Evolutionary conservation across 2,888 invertebrate species (phyloP), one percentile per base, ranked within the genome.

Genomic region (Tipula lateralis): DNA sequence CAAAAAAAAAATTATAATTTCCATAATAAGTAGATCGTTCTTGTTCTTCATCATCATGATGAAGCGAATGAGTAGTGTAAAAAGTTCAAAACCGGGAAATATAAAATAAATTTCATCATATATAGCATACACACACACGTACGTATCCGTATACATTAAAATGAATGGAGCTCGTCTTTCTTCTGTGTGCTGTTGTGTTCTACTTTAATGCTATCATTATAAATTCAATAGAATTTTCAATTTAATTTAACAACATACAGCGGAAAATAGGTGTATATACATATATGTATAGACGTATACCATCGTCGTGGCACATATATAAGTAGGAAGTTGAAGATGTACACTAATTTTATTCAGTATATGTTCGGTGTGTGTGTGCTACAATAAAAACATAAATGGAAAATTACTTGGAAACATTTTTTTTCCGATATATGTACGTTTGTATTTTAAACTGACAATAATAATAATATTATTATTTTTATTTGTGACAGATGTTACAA

Each of bases 151-250:
- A 66, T 66, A 66, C 44, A 44, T 66, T 66, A 66, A 66, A 66
- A 66, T 66, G 9, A 66, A 24, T 24, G 66, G 3, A 66, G 24
- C 66, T 66, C 9, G 66, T 66, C 66, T 66, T 66, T 24, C 24
- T 66, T 24, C 66, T 24, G 24, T 39, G 39, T 24, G 4, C 24
- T 66, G 24, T 24, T 66, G 24, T 66, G 66, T 66, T 66, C 66
- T 66, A 66, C 66, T 66, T 66, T 66, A 66, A 66, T 66, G 66
- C 66, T 66, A 66, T 66, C 66, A 66, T 66, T 66, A 66, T 66
- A 66, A 66, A 66, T 24, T 66, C 66, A 66, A 66, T 66, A 66
- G 66, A 66, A 66, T 66, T 66, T 66, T 24, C 66, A 66, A 66
- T 66, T 66, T 66, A 66, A 66, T 66, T 66, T 66, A 66, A 66